Percentiles rank a stretch among this genome's conserved stretches.
These are phyloP conservation scores for Chiloscyllium plagiosum DNA, from an alignment of 2,113 vertebrate species.

Conservation along the genomic window DNA sequence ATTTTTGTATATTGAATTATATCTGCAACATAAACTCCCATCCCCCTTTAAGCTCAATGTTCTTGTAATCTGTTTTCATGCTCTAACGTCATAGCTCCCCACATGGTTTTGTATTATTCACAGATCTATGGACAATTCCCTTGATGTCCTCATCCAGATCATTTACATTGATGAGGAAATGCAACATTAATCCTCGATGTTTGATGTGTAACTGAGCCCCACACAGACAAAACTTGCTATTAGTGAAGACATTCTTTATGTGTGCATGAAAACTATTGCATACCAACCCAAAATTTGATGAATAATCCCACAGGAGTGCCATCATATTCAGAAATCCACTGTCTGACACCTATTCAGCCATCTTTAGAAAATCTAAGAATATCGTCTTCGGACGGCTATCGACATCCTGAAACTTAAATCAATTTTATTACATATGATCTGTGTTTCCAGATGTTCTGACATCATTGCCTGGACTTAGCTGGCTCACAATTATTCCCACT, in stretches of 20 bases:
- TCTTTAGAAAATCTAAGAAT: neutral
- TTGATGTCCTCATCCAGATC: too few species aligned
- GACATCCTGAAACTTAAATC: neutral
- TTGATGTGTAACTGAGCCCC: neutral
- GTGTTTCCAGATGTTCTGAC: neutral
- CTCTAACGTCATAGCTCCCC: too few species aligned
- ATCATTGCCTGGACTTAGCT: neutral
- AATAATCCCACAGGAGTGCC: neutral
- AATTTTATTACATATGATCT: neutral
- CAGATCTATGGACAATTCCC: too few species aligned
- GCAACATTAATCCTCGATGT: too few species aligned
- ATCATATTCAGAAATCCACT: neutral
- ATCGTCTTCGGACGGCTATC: neutral
- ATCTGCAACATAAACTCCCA: neutral
- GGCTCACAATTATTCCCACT: neutral
- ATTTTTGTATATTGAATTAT: neutral
- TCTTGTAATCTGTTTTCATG: too few species aligned
- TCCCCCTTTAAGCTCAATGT: too few species aligned
- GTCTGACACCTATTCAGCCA: neutral
- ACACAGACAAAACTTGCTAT: neutral
- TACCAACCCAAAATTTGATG: neutral
- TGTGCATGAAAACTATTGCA: neutral
- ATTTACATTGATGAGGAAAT: too few species aligned
- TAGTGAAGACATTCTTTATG: neutral
- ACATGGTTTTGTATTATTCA: too few species aligned